These are phyloP conservation scores for Sylvia borin DNA, from an alignment of 2,797 vertebrate genomes.

Conservation along the genomic window DNA sequence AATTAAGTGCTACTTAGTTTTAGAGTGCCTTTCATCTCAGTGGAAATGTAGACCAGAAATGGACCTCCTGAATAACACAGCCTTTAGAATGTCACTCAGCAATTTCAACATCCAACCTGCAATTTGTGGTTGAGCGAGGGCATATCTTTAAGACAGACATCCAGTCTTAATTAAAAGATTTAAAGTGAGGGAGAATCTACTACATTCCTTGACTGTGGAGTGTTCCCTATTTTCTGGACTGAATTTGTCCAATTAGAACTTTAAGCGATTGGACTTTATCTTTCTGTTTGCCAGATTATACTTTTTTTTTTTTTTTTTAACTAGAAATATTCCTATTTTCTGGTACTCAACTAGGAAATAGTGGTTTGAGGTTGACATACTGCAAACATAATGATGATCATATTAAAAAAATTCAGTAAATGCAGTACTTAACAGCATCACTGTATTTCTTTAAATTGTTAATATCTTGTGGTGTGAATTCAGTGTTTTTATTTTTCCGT, in stretches of 20 bases:
- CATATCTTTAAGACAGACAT: background rate
- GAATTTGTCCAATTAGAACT: background rate
- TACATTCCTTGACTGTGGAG: background rate
- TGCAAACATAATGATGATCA: background rate
- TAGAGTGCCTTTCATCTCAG: conserved; percentile 31
- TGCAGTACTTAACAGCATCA: background rate
- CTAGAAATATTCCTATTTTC: background rate
- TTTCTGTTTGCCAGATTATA: background rate
- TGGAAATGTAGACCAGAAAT: conserved; percentile 1
- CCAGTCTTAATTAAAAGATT: conserved; percentile 40
- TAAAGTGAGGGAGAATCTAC: background rate
- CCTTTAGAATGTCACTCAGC: background rate
- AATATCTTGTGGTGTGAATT: background rate
- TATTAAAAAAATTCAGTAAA: background rate
- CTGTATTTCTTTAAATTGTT: background rate
- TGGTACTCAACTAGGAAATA: background rate
- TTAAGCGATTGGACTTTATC: background rate
- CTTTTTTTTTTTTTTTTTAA: background rate
- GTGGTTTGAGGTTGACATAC: background rate
- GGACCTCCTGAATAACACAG: background rate
- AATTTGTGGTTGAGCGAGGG: conserved; percentile 39
- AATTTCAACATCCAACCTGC: conserved; percentile 11
- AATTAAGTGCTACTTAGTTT: conserved; percentile 45
- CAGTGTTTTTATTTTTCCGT: background rate
- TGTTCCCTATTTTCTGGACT: background rate